phyloP scores from a whole-genome alignment of 2,113 vertebrate species.

The Gambusia holbrooki region DNA sequence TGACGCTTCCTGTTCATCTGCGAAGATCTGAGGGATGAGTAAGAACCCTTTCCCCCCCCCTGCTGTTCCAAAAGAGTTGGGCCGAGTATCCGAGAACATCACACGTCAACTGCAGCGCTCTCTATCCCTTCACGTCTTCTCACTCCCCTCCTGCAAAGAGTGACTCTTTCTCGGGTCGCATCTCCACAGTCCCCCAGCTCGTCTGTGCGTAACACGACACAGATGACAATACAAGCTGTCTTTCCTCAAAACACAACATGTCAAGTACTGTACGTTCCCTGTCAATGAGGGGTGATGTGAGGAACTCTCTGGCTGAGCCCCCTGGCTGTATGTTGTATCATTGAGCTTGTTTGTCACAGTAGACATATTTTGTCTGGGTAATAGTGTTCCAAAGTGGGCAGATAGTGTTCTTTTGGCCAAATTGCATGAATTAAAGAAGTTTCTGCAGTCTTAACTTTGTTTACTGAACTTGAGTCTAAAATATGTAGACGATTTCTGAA shows the following conservation, averaged over 20 bases:
- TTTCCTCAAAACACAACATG: constrained; percentile 35
- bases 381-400: neutral
- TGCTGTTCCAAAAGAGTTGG: neutral
- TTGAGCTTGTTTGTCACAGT: neutral
- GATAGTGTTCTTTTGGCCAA: neutral
- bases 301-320: constrained; percentile 33
- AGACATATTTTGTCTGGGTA: neutral
- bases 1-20: constrained; percentile 17
- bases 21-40: constrained; percentile 31
- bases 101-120: neutral
- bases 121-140: constrained; percentile 11
- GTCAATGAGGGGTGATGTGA: constrained; percentile 30
- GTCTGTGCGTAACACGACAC: constrained; percentile 11
- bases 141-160: constrained; percentile 15
- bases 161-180: constrained; percentile 1
- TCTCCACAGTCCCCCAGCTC: constrained; percentile 5
- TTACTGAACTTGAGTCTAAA: neutral
- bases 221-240: constrained; percentile 70
- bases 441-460: neutral
- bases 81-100: neutral
- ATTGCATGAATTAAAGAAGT: neutral
- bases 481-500: neutral
- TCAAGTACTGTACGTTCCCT: constrained; percentile 30
- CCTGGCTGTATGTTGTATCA: neutral
- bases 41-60: constrained; percentile 11